A percentile compares a stretch with the other conserved stretches of the same genome.
These are phyloP conservation scores for Scopus umbretta DNA, from an alignment of 2,113 vertebrate genomes.

Conservation along the genomic window DNA sequence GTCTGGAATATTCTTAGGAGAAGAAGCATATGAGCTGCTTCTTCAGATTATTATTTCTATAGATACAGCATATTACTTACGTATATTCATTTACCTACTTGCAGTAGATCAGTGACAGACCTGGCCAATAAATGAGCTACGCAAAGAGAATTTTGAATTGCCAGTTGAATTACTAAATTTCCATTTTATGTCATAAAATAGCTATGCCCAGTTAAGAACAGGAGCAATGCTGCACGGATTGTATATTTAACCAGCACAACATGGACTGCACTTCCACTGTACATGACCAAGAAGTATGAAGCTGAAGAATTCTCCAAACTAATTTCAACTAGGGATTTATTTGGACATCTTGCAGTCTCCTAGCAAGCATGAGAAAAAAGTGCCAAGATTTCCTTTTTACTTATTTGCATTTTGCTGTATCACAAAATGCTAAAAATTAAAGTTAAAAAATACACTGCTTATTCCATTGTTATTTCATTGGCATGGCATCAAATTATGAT, in stretches of 20 bases:
- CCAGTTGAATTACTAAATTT: background rate
- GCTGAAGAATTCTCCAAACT: background rate
- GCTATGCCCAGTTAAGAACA: background rate
- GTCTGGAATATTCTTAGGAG: background rate
- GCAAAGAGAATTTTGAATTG: background rate
- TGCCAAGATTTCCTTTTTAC: background rate
- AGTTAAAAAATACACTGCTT: background rate
- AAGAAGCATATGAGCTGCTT: background rate
- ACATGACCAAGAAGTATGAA: background rate
- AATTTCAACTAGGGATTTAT: background rate
- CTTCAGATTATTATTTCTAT: background rate
- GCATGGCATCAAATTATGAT: background rate
- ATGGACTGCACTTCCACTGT: background rate
- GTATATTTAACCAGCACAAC: background rate
- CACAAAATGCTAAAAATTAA: background rate
- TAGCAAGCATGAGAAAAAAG: background rate
- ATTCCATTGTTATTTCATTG: background rate
- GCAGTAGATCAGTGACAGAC: background rate
- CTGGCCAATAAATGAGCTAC: background rate
- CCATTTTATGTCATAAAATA: background rate
- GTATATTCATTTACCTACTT: background rate
- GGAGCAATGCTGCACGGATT: background rate
- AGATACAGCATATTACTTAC: background rate
- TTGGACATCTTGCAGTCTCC: background rate
- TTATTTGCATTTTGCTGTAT: background rate